phyloP scores from a whole-genome alignment of 2,888 invertebrate genomes.

The Drosophila paracracens region DNA sequence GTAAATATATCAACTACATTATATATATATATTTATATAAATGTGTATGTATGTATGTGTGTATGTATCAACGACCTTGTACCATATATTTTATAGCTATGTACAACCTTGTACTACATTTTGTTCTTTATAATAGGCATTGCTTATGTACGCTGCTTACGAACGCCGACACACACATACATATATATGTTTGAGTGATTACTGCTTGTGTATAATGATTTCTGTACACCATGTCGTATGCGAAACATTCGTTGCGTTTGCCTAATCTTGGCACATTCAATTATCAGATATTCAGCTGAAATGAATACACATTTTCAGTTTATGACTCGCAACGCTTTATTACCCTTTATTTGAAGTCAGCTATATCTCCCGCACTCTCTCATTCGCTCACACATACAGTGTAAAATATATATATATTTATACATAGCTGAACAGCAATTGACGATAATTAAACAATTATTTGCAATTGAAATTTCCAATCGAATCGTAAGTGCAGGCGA shows the following conservation, averaged over 20 bases:
- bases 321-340: neutral
- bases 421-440: constrained; percentile 56
- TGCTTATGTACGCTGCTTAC: constrained; percentile 1
- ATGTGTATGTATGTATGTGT: neutral
- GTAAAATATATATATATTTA: neutral
- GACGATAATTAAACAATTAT: constrained; percentile 70
- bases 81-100: neutral
- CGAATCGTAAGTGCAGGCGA: constrained; percentile 52
- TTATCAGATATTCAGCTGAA: neutral
- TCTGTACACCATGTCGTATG: constrained; percentile 20
- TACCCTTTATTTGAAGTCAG: neutral
- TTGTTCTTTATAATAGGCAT: neutral
- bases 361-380: constrained; percentile 1
- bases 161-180: neutral
- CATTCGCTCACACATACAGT: neutral
- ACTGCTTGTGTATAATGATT: constrained; percentile 4
- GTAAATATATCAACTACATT: neutral
- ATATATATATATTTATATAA: neutral
- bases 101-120: constrained; percentile 13
- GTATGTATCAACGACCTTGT: neutral
- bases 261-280: constrained; percentile 14
- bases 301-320: neutral
- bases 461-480: constrained; percentile 74
- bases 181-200: neutral
- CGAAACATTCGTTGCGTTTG: constrained; percentile 20